Base-by-base conservation (phyloP, 2,888 invertebrate species). In the Keiferia lycopersicella region DNA sequence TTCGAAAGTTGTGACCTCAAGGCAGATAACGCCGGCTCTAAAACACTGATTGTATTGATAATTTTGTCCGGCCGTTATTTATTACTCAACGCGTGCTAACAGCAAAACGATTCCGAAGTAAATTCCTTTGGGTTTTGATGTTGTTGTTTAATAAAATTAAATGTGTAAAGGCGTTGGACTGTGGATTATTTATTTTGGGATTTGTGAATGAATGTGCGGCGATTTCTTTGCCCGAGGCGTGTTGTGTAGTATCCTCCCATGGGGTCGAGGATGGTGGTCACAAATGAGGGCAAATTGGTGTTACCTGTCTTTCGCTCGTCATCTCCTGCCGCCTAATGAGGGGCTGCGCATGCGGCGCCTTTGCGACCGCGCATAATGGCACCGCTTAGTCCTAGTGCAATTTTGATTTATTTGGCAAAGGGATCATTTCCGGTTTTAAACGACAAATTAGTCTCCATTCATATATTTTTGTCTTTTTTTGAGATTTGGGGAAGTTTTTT, bases 331-430 rank as follows among this genome's bases (percentile, higher is more conserved):
- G 72, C 66, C 68, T 83, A 85, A 87, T 86, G 80, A 81, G 81
- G 68, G 72, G 60, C 69, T 70, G 74, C 73, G 73, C 72, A 71
- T 76, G 79, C 80, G 83, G 79, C 67, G 71, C 78, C 77, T 85
- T 87, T 84, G 76, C 75, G 67, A 70, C 70, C 72, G 72, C 67
- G 66, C 69, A 73, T 84, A 87, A 86, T 86, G 76, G 77, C 74
- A 68, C 68, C 73, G 75, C 77, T 77, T 77, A 77, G 70, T 64
- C 67, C 74, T 76, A 76, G 86, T 88, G 84, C 83, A 89, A 90
- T 89, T 91, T 89, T 90, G 88, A 91, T 89, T 89, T 88, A 90
- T 89, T 86, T 85, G 78, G 79, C 76, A 77, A 81, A 79, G 75
- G 73, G 79, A 75, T 79, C 82, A 82, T 89, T 89, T 91, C 91